Conservation (phyloP, 2,888 invertebrate genomes). For the Eilema caniola region DNA sequence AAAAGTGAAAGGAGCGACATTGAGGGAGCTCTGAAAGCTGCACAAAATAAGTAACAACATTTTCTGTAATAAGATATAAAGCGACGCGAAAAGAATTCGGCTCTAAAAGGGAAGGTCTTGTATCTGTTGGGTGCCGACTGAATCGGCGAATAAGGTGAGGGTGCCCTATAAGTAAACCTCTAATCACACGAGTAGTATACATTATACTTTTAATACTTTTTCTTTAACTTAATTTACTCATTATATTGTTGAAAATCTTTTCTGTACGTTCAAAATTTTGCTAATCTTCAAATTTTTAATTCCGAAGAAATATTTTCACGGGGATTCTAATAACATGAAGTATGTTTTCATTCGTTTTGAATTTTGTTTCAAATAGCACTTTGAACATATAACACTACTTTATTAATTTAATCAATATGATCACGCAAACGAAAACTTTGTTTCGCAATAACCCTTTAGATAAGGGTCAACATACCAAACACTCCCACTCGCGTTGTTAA, state of each 20-base stretch:
- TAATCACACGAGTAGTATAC: background rate
- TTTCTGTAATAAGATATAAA: conserved; percentile 10
- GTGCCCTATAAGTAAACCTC: background rate
- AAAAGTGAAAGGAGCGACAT: conserved; percentile 12
- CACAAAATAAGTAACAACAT: conserved; percentile 10
- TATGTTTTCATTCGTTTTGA: background rate
- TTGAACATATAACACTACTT: background rate
- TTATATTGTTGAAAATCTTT: background rate
- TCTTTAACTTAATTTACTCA: background rate
- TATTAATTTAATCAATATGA: background rate
- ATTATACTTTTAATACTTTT: background rate
- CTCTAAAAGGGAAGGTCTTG: background rate
- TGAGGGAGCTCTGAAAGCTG: conserved; percentile 1
- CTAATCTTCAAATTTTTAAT: background rate
- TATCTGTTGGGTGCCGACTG: background rate
- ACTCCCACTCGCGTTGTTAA: conserved; percentile 30
- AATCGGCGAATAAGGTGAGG: conserved; percentile 2
- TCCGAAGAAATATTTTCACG: background rate
- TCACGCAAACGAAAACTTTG: background rate
- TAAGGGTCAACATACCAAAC: conserved; percentile 27
- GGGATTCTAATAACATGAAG: conserved; percentile 7
- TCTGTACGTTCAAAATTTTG: background rate
- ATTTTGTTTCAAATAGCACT: background rate
- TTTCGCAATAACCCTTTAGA: conserved; percentile 12
- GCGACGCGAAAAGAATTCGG: conserved; percentile 7